Evolutionary conservation across 2,888 invertebrate species (phyloP), one percentile per base, ranked within the genome.

Genomic region (Alentia gelatinosa): DNA sequence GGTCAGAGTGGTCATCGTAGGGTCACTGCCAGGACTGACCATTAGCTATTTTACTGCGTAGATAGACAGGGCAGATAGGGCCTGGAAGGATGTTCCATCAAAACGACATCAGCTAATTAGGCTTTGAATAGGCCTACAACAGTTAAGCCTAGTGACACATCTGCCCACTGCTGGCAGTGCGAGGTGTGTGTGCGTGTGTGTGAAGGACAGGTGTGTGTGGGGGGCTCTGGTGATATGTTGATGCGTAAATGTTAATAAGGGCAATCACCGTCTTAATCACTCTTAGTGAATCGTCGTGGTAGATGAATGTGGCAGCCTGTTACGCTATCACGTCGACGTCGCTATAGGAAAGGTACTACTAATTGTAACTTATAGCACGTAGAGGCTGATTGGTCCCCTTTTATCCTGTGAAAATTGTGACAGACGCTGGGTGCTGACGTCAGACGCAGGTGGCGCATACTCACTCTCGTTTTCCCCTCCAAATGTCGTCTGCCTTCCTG

Each of bases 21-120:
- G 19, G 33, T 30, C 68, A 30, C 26, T 26, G 12, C 5, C 33
- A 4, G n/a, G 4, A 5, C 68, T 30, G 68, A 1, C 33, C 68
- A 68, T 68, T 68, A 26, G 33, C 63, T 63, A n/a, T 68, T 30
- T 12, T 56, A 19, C 68, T 26, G 1, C 68, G 30, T 30, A 30
- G 68, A 68, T 68, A 12, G 26, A 30, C 30, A 68, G 30, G 30
- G 12, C 30, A 68, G 68, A 68, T 68, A 68, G 68, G 26, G 30
- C 12, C 12, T n/a, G n/a, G 0, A 30, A 68, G n/a, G 12, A 4
- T 12, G 23, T 63, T 12, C 68, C 68, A 68, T 68, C 68, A 68
- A 68, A 68, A 68, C n/a, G 68, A 68, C 68, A 68, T 68, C 68
- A 68, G 68, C 68, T 68, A 68, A 68, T 68, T 30, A 68, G 68